Conservation (phyloP, 1,140 invertebrate species). For the Diorhabda carinulata region DNA sequence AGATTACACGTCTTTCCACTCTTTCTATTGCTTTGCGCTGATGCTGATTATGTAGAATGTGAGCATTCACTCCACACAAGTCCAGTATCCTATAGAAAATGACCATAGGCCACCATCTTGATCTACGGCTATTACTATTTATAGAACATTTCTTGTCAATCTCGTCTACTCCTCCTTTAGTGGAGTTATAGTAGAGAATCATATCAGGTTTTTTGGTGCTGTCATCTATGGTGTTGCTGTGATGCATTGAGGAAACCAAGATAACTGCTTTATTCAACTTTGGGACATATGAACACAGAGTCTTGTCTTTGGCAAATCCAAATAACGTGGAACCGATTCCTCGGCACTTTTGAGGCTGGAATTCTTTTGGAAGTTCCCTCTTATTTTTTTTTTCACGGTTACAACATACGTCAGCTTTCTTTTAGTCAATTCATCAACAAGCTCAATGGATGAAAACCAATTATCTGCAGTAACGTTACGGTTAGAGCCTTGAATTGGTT, state of each 20-base stretch:
- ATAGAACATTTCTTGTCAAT: constrained; percentile 38
- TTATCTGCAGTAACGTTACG: neutral
- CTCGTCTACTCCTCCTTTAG: constrained; percentile 43
- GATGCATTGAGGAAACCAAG: constrained; percentile 41
- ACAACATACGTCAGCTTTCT: constrained; percentile 39
- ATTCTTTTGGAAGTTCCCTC: constrained; percentile 38
- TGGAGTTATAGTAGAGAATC: constrained; percentile 37
- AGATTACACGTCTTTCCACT: no score
- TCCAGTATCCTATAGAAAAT: no score
- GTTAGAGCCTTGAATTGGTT: neutral
- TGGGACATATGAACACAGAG: constrained; percentile 33
- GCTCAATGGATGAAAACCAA: constrained; percentile 10
- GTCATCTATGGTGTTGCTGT: constrained; percentile 27
- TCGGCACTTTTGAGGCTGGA: constrained; percentile 28
- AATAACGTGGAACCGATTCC: constrained; percentile 1
- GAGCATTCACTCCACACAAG: no score
- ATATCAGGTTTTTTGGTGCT: constrained; percentile 37
- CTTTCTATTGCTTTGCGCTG: no score
- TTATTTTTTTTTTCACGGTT: constrained; percentile 42
- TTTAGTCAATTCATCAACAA: constrained; percentile 30
- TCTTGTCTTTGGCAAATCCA: constrained; percentile 34
- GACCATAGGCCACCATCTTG: no score
- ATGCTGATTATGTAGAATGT: no score
- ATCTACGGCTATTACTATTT: no score
- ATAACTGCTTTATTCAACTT: constrained; percentile 43